Evolutionary conservation across 2,113 vertebrate species (phyloP), one percentile per base, ranked within the genome.

Genomic region (Crotophaga sulcirostris): DNA sequence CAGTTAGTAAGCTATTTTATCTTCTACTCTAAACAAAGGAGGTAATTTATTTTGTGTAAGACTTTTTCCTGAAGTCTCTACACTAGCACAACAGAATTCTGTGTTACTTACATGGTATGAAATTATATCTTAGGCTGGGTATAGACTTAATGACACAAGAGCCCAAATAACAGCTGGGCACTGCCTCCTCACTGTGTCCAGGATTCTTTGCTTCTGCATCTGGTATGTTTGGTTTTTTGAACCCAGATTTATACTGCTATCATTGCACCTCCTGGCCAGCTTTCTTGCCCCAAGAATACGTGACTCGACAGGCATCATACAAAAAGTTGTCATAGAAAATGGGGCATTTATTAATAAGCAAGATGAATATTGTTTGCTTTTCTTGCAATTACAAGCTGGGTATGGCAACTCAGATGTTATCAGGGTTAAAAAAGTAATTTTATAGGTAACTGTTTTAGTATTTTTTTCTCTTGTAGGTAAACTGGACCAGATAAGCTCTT

Each of bases 1-100:
- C 98, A 98, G 98, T 97, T 98, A 98, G 98, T 98, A 98, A 99
- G 98, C 98, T 98, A 96, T 97, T 98, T 98, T 98, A 93, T 98
- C 96, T 97, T 97, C 84, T 92, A 74, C 94, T 95, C 87, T 93
- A 91, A 83, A 95, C 95, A 85, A 94, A 96, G 92, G 88, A 98
- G 95, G 75, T 84, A 45, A 86, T 87, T 73, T 20, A 44, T 93
- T 97, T 89, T 94, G 58, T 79, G 74, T 94, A 62, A 91, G 89
- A 84, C 94, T 97, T 94, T 93, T 87, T 97, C 95, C 94, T 82
- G 84, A 97, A 96, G 96, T 94, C 95, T 97, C 84, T 96, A 85
- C 90, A 93, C 87, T 83, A 97, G 95, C 97, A 97, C 96, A 97
- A 87, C 54, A 44, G 83, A 97, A 95, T 97, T 90, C 90, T 89